A percentile compares a stretch with the other conserved stretches of the same genome.
Evolutionary conservation across 2,888 invertebrate genomes (phyloP).

Genomic region (Ametastegia equiseti): DNA sequence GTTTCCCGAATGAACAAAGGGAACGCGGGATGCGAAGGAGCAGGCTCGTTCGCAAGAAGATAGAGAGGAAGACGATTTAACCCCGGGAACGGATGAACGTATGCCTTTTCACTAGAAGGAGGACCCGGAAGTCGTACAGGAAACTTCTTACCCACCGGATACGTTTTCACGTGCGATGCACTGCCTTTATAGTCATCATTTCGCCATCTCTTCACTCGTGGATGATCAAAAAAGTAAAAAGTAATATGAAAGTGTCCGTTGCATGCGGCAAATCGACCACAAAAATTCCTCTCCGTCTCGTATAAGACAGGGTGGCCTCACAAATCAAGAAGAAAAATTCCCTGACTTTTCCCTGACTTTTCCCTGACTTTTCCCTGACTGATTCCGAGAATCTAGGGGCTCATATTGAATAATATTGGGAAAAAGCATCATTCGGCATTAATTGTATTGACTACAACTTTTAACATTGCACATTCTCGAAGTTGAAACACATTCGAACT

Average conservation of each 20-base stretch:
- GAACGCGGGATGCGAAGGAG: conserved; percentile 49
- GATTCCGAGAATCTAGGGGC: too few relatives aligned
- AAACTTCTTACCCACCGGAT: background rate
- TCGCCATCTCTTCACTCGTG: background rate
- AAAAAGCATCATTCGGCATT: too few relatives aligned
- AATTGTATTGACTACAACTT: too few relatives aligned
- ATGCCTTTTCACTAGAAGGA: conserved; percentile 10
- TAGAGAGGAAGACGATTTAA: conserved; percentile 54
- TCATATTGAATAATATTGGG: too few relatives aligned
- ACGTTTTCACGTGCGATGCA: background rate
- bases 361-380: too few relatives aligned
- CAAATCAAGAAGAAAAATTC: background rate
- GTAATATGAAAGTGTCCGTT: background rate
- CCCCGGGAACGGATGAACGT: conserved; percentile 11
- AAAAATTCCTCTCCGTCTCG: background rate
- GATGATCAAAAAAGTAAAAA: background rate
- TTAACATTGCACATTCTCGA: too few relatives aligned
- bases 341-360: too few relatives aligned
- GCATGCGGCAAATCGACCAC: background rate
- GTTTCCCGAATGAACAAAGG: conserved; percentile 67
- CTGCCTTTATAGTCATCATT: background rate
- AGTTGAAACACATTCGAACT: too few relatives aligned
- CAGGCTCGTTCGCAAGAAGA: conserved; percentile 41
- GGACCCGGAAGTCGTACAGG: conserved; percentile 5
- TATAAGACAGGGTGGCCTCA: background rate